Percentiles rank a stretch among this genome's conserved stretches.
phyloP scores from a whole-genome alignment of 2,888 invertebrate genomes.

The Argyresthia goedartella region DNA sequence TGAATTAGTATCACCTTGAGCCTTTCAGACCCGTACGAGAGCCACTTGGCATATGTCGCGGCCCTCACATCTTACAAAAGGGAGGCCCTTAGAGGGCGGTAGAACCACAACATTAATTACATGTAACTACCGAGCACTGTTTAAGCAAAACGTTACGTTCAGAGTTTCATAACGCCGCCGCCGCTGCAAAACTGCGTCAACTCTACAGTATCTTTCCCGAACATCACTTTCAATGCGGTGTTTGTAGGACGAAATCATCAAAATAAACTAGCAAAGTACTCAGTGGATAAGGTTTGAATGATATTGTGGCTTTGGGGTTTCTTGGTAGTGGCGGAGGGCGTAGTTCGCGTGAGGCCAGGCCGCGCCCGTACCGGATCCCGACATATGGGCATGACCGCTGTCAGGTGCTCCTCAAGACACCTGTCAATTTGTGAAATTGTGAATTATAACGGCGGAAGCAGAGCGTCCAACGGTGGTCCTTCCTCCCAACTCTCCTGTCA shows the following conservation, averaged over 20 bases:
- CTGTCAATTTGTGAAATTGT: constrained; percentile 39
- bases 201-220: not conserved
- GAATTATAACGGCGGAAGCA: too few relatives aligned
- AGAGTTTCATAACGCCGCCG: too few relatives aligned
- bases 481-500: not conserved
- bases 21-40: not conserved
- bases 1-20: not conserved
- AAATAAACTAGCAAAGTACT: not conserved
- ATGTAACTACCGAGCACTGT: constrained; percentile 28
- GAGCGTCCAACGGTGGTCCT: constrained; percentile 9
- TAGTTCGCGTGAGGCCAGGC: constrained; percentile 35
- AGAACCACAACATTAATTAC: constrained; percentile 45
- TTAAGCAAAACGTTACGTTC: constrained; percentile 16
- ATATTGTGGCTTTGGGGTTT: not conserved
- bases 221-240: not conserved
- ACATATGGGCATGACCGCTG: constrained; percentile 61
- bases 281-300: not conserved
- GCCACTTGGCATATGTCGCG: constrained; percentile 44
- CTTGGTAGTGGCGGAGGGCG: constrained; percentile 11
- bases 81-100: constrained; percentile 38
- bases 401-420: constrained; percentile 54
- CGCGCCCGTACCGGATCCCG: constrained; percentile 20
- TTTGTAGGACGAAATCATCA: not conserved
- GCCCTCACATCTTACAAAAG: constrained; percentile 21
- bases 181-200: not conserved